phyloP scores from a whole-genome alignment of 2,888 invertebrate genomes.

The Meteorus colon region DNA sequence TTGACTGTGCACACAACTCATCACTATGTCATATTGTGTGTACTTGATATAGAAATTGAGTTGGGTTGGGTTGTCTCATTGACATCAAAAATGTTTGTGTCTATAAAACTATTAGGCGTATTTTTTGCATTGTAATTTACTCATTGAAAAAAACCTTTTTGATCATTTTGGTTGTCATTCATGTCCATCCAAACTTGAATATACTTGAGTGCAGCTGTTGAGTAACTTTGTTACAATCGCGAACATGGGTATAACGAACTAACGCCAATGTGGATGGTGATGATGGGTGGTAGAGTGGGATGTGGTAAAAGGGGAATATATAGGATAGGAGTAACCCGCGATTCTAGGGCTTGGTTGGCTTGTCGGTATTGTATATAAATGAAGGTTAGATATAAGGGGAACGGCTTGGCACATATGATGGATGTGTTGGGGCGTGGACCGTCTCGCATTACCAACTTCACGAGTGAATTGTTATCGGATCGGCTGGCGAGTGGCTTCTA shows the following conservation, averaged over 20 bases:
- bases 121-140: constrained; percentile 17
- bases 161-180: not conserved
- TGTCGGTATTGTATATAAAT: constrained; percentile 18
- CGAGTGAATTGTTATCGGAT: constrained; percentile 54
- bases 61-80: not conserved
- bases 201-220: constrained; percentile 2
- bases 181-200: not conserved
- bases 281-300: not conserved
- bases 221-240: constrained; percentile 28
- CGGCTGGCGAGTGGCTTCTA: constrained; percentile 30
- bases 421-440: constrained; percentile 56
- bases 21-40: constrained; percentile 5
- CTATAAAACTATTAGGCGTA: not conserved
- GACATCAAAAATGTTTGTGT: not conserved
- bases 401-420: constrained; percentile 52
- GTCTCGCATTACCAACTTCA: constrained; percentile 56
- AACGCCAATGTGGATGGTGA: not conserved
- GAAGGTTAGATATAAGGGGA: constrained; percentile 21
- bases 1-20: constrained; percentile 4
- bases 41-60: not conserved
- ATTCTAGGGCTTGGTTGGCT: constrained; percentile 24
- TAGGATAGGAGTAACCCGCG: constrained; percentile 9
- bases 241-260: not conserved
- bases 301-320: constrained; percentile 22
- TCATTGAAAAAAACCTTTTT: not conserved